A percentile compares a stretch with the other conserved stretches of the same genome.
These are phyloP conservation scores for Sceloporus tristichus DNA, from an alignment of 2,113 vertebrate species.

Conservation along the genomic window DNA sequence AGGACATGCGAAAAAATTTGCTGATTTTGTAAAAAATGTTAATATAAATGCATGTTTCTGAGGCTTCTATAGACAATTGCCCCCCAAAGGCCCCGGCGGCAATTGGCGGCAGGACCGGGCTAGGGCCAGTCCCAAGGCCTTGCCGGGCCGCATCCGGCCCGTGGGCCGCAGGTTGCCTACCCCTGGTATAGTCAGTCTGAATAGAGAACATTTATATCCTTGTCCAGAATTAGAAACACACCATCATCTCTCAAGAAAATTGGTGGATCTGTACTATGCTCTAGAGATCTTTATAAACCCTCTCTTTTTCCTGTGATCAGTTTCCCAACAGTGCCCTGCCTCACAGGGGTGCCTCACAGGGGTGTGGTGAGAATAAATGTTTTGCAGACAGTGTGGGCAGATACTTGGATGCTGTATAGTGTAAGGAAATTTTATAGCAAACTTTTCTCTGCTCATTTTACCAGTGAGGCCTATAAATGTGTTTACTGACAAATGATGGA, in stretches of 20 bases:
- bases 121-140: too few species aligned
- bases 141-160: too few species aligned
- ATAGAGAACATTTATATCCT: neutral
- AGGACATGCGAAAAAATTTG: too few species aligned
- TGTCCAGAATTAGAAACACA: neutral
- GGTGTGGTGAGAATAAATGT: neutral
- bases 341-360: neutral
- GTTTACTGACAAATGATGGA: constrained; percentile 7
- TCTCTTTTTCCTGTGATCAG: neutral
- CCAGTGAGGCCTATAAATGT: neutral
- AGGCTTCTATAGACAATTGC: too few species aligned
- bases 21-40: too few species aligned
- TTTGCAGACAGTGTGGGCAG: constrained; percentile 7
- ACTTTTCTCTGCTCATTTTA: neutral
- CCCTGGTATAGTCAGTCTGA: neutral
- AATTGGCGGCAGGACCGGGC: too few species aligned
- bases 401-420: neutral
- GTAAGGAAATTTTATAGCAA: constrained; percentile 1
- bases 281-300: neutral
- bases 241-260: neutral
- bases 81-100: too few species aligned
- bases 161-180: too few species aligned
- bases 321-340: neutral
- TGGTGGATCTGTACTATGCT: neutral
- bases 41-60: too few species aligned